Evolutionary conservation across 2,797 vertebrate genomes (phyloP), one percentile per base, ranked within the genome.

Genomic region (Nothura maculosa): DNA sequence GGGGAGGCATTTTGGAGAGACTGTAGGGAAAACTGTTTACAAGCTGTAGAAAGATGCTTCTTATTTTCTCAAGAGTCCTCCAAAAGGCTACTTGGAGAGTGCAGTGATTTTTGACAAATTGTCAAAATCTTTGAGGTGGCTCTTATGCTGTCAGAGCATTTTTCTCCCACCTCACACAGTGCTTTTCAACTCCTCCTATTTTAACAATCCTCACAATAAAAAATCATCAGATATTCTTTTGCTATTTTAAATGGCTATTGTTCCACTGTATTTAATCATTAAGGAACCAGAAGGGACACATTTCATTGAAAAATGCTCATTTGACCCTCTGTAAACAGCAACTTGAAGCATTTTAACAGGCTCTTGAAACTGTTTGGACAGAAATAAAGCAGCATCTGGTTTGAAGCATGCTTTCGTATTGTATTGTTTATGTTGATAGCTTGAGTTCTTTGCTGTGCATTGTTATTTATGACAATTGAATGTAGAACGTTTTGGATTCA

Each of bases 251-350:
- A 97, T 94, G 97, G 91, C 95, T 96, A 96, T 97, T 97, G 93
- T 97, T 97, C 74, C 95, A 92, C 96, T 96, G 92, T 87, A 82
- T 91, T 97, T 95, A 96, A 94, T 95, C 97, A 97, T 98, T 98
- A 98, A 98, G 97, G 95, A 97, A 97, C 95, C 97, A 98, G 97
- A 94, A 98, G 97, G 98, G 97, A 97, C 97, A 94, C 88, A 97
- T 98, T 97, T 97, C 92, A 81, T 63, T 97, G 97, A 98, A 97
- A 98, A 97, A 97, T 97, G 93, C 91, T 98, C 84, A 66, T 98
- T 97, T 98, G 93, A 96, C 94, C 96, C 79, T 97, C 96, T 96
- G 94, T 97, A 97, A 92, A 97, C 91, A 97, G 95, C 90, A 97
- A 97, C 92, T 97, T 93, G 94, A 92, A 96, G 78, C 94, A 94